These are phyloP conservation scores for Cryptoprocta ferox DNA, from an alignment of 2,797 vertebrate genomes.

Conservation along the genomic window DNA sequence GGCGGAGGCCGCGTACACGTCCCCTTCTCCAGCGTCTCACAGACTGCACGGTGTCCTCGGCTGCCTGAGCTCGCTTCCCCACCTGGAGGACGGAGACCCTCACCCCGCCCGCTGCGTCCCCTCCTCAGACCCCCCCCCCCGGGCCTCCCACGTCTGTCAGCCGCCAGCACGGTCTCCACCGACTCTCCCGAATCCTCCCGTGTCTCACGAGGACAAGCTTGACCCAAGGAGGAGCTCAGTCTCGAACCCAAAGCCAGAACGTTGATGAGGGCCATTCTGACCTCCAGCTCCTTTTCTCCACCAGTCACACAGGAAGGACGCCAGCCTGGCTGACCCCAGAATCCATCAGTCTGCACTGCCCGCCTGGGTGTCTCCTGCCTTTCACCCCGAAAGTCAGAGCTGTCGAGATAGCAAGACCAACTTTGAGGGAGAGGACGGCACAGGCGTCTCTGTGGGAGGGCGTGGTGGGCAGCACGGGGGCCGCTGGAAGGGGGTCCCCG, in stretches of 20 bases:
- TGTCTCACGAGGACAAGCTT: neutral
- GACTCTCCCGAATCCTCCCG: fast-evolving
- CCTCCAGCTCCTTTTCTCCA: conserved; percentile 10
- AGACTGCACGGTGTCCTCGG: neutral
- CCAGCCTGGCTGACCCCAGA: conserved; percentile 46
- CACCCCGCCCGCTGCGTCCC: fast-evolving
- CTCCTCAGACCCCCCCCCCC: too few relatives aligned
- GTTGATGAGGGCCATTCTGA: neutral
- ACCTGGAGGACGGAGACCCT: neutral
- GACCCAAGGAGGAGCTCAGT: neutral
- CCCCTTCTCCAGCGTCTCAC: fast-evolving
- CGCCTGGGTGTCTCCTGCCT: neutral
- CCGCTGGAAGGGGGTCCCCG: fast-evolving
- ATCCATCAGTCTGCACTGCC: neutral
- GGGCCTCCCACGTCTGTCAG: too few relatives aligned
- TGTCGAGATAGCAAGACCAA: neutral
- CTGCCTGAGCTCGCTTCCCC: fast-evolving
- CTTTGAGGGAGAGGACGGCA: neutral
- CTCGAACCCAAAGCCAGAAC: neutral
- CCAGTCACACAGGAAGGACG: neutral
- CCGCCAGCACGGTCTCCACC: fast-evolving
- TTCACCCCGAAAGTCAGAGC: neutral
- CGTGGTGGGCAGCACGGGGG: neutral
- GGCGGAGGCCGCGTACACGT: fast-evolving
- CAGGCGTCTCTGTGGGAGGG: fast-evolving